These are phyloP conservation scores for Scotopteryx bipunctaria DNA, from an alignment of 2,888 invertebrate genomes.

Conservation along the genomic window DNA sequence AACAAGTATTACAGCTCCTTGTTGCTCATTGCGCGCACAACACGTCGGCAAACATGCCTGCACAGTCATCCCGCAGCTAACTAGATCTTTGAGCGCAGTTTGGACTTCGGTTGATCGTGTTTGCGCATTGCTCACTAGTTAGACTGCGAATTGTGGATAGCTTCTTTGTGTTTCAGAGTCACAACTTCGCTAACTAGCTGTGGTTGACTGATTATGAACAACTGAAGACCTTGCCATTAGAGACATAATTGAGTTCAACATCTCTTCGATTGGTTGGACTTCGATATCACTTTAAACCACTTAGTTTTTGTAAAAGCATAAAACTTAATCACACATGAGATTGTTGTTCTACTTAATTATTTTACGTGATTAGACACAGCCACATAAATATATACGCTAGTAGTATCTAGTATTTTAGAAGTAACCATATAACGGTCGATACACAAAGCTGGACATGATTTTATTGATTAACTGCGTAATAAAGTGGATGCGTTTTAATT, in stretches of 20 bases:
- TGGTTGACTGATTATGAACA: constrained; percentile 56
- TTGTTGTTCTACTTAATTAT: no score
- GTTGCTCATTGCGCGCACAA: constrained; percentile 47
- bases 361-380: no score
- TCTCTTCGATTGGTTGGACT: neutral
- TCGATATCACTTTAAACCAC: neutral
- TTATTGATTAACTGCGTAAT: constrained; percentile 31
- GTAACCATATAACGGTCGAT: constrained; percentile 28
- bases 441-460: constrained; percentile 30
- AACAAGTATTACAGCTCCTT: constrained; percentile 43
- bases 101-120: constrained; percentile 75
- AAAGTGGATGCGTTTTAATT: constrained; percentile 27
- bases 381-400: no score
- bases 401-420: no score
- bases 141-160: constrained; percentile 68
- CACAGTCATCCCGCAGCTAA: constrained; percentile 69
- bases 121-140: constrained; percentile 72
- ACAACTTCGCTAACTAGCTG: constrained; percentile 77
- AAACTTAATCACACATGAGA: no score
- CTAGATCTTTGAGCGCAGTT: constrained; percentile 79
- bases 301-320: no score
- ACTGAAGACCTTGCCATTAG: constrained; percentile 35
- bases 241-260: constrained; percentile 15
- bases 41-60: constrained; percentile 53
- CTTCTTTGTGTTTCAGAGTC: constrained; percentile 75